Conservation (phyloP, 2,888 invertebrate species). For the Netelia melanura region DNA sequence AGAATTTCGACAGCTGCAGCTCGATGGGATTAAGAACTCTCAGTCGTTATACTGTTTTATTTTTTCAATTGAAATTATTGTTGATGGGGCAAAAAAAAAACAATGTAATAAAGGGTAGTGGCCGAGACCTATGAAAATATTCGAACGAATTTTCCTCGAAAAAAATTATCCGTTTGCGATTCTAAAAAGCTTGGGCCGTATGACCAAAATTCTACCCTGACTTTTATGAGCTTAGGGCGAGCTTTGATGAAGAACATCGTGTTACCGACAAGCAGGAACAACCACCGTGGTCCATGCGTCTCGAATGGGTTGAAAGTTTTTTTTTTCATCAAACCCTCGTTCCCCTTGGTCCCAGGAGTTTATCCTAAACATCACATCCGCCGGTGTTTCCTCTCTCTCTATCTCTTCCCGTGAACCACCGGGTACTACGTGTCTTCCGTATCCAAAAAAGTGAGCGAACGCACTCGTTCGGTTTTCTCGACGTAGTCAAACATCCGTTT, state of each 20-base stretch:
- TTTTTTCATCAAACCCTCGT: conserved; percentile 8
- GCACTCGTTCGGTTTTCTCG: conserved; percentile 55
- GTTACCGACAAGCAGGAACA: conserved; percentile 56
- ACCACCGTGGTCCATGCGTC: conserved; percentile 45
- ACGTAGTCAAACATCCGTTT: conserved; percentile 78
- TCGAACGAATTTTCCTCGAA: no score
- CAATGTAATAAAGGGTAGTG: no score
- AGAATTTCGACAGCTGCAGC: background rate
- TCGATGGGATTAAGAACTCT: no score
- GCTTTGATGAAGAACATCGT: conserved; percentile 59
- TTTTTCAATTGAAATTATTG: no score
- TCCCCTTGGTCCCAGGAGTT: conserved; percentile 31
- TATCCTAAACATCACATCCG: conserved; percentile 81
- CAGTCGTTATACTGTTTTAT: no score
- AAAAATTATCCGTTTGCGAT: no score
- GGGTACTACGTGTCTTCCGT: background rate
- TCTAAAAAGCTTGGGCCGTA: background rate
- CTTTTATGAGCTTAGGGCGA: conserved; percentile 50
- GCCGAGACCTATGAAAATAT: no score
- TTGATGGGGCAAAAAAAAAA: no score
- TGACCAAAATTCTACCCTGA: conserved; percentile 30
- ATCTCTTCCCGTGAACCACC: background rate
- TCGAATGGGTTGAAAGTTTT: conserved; percentile 46
- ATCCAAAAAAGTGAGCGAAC: conserved; percentile 17
- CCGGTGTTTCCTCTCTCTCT: conserved; percentile 49